phyloP scores from a whole-genome alignment of 2,113 vertebrate species.

The Hoplias malabaricus region DNA sequence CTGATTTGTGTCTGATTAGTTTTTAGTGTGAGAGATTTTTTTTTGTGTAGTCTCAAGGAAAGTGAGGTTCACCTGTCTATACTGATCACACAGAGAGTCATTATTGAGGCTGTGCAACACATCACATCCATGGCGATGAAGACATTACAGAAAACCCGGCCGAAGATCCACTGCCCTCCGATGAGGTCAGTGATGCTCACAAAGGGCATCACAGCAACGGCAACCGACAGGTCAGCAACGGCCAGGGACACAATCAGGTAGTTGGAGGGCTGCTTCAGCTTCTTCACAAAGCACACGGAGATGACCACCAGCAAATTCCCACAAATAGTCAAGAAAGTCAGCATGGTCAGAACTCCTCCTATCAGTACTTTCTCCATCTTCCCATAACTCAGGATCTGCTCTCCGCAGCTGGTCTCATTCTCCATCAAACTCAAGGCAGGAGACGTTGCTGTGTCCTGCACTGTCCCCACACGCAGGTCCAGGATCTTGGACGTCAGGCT shows the following conservation, averaged over 20 bases:
- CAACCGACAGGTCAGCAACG: conserved; percentile 74
- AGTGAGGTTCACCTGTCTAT: conserved; percentile 73
- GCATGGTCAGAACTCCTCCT: conserved; percentile 72
- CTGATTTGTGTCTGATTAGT: too few species aligned
- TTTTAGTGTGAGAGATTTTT: too few species aligned
- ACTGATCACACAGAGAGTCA: conserved; percentile 80
- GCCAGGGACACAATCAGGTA: conserved; percentile 79
- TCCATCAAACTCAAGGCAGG: conserved; percentile 34
- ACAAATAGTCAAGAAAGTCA: conserved; percentile 72
- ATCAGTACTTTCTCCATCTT: conserved; percentile 75
- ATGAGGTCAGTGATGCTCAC: conserved; percentile 80
- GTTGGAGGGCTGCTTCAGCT: conserved; percentile 79
- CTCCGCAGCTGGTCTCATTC: conserved; percentile 66
- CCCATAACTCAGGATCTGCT: conserved; percentile 73
- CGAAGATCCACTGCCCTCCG: conserved; percentile 79
- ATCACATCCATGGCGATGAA: conserved; percentile 82
- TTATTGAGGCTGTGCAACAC: conserved; percentile 80
- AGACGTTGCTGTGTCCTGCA: conserved; percentile 29
- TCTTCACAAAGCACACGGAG: conserved; percentile 79
- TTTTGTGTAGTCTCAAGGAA: not conserved
- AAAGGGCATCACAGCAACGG: conserved; percentile 78
- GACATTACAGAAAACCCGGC: conserved; percentile 77
- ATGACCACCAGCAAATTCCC: conserved; percentile 78
- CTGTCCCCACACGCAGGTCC: conserved; percentile 24
- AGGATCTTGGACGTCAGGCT: conserved; percentile 38